Base-by-base conservation (phyloP, 2,888 invertebrate genomes). In the Molorchus minor region DNA sequence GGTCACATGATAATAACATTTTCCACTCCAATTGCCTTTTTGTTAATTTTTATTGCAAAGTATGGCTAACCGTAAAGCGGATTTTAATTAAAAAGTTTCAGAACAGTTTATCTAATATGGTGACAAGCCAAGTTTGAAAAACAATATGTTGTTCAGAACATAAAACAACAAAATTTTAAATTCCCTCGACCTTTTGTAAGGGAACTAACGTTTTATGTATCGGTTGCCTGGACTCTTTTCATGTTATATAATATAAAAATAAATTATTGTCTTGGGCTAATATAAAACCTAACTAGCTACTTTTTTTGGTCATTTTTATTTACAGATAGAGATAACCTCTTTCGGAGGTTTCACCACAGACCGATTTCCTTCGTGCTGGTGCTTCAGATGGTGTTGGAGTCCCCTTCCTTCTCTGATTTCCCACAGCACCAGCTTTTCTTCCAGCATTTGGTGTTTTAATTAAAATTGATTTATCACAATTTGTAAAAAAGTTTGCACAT, bases 281-380 rank as follows among this genome's bases (percentile, higher is more conserved):
- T 38, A 20, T 13, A n/a, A n/a, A 20, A 5, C 25, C 16, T 30
- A 43, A 67, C 63, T 69, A 69, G 61, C 69, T 69, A 56, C 63
- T 64, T 63, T 78, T n/a, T 78, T 56, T 76, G 72, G 64, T 80
- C 78, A 52, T 61, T 68, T 77, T 84, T 84, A 62, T 77, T 80
- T 49, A 82, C 64, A 15, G 82, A 80, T 66, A 83, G 70, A 30
- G 83, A 83, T 17, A 84, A 75, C 52, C 84, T 78, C 61, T 84
- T 84, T 53, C 84, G 71, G 74, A 75, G 30, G 73, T 64, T 54
- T 74, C 67, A n/a, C 58, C 71, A 49, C 70, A 67, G 12, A 81
- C 73, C 2, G 83, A 82, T 67, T 83, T 84, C 43, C 84, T 77
- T 20, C 84, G 75, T 4, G 79, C 75, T 10, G 74, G 70, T 15